These are phyloP conservation scores for Gonatopus flavifemur DNA, from an alignment of 1,140 invertebrate genomes.

Conservation along the genomic window DNA sequence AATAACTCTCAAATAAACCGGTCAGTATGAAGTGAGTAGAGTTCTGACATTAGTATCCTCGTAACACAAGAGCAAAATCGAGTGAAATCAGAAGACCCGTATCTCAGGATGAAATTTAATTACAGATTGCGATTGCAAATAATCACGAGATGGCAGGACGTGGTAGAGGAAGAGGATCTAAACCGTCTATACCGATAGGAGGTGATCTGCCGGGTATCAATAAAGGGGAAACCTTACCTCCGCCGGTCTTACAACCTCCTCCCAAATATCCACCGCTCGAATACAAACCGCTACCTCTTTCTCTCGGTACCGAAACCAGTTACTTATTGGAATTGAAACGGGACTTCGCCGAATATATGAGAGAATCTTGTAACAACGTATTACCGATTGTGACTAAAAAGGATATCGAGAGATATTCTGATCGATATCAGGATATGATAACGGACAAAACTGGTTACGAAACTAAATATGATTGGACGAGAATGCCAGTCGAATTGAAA, in stretches of 20 bases:
- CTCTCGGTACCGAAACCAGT: constrained; percentile 52
- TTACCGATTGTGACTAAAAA: constrained; percentile 56
- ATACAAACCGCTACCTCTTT: constrained; percentile 63
- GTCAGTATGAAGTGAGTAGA: not conserved
- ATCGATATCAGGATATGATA: constrained; percentile 62
- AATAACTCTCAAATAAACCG: too few relatives aligned
- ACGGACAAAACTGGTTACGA: constrained; percentile 50
- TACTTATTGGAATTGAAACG: constrained; percentile 65
- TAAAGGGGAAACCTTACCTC: constrained; percentile 63
- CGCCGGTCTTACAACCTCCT: constrained; percentile 66
- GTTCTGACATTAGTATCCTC: not conserved
- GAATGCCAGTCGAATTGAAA: constrained; percentile 62
- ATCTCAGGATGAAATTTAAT: not conserved
- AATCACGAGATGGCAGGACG: constrained; percentile 49
- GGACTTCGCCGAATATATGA: constrained; percentile 62
- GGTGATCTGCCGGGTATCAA: constrained; percentile 66
- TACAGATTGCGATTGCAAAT: not conserved
- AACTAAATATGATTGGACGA: constrained; percentile 59
- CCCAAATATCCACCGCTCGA: constrained; percentile 67
- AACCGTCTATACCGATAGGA: constrained; percentile 61
- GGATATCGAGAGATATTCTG: constrained; percentile 68
- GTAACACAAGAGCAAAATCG: not conserved
- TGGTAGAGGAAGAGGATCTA: constrained; percentile 60
- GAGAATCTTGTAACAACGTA: constrained; percentile 59
- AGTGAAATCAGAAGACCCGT: too few relatives aligned